These are phyloP conservation scores for Elysia crispata DNA, from an alignment of 2,888 invertebrate species.

Conservation along the genomic window DNA sequence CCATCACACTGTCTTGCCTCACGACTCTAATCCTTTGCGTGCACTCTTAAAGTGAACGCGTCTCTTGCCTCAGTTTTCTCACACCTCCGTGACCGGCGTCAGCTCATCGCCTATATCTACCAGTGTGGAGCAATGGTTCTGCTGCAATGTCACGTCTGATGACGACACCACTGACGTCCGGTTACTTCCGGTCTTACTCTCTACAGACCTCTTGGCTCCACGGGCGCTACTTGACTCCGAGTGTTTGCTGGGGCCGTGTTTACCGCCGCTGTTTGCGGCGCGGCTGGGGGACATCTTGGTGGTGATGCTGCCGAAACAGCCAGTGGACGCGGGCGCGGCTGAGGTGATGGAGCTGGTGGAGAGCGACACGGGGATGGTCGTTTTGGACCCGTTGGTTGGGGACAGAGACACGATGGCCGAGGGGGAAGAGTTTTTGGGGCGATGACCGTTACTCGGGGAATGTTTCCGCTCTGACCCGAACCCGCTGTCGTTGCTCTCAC, in stretches of 20 bases:
- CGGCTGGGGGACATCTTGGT: no score
- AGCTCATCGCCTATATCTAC: conserved; percentile 25
- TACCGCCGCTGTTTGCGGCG: not conserved
- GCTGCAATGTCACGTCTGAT: conserved; percentile 20
- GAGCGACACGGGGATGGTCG: no score
- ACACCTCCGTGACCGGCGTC: conserved; percentile 37
- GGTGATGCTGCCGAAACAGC: not conserved
- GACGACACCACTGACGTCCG: conserved; percentile 18
- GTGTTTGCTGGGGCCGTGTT: not conserved
- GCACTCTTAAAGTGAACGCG: no score
- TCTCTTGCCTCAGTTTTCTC: no score
- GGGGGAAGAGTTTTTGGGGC: no score
- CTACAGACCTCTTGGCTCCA: not conserved
- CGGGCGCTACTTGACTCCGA: not conserved
- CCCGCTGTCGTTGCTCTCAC: conserved; percentile 45
- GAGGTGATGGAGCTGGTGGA: no score
- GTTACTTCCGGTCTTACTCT: not conserved
- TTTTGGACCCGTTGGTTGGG: no score
- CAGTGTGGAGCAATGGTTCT: not conserved
- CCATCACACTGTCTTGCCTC: no score
- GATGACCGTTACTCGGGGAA: not conserved
- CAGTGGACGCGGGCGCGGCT: not conserved
- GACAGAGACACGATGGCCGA: no score
- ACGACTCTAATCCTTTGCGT: no score
- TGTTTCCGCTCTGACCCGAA: conserved; percentile 44